phyloP scores from a whole-genome alignment of 2,113 vertebrate species.

The Loxodonta africana region DNA sequence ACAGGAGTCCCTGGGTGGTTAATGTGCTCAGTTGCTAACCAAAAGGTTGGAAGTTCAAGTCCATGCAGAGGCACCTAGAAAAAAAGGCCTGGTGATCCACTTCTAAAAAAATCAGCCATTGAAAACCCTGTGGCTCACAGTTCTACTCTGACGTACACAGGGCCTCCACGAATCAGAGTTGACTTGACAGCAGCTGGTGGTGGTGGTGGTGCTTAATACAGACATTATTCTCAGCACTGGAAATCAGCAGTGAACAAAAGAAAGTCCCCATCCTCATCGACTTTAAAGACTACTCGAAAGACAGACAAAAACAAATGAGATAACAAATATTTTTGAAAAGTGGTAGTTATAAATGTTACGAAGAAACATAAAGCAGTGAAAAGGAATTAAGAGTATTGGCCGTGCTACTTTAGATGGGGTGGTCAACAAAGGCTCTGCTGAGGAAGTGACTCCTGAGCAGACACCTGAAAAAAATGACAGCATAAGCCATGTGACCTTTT shows the following conservation, averaged over 20 bases:
- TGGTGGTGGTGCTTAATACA: neutral
- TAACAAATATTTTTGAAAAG: neutral
- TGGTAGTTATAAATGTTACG: neutral
- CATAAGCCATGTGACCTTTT: neutral
- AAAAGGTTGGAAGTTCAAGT: neutral
- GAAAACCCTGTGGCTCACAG: neutral
- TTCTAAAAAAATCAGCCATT: neutral
- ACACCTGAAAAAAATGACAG: neutral
- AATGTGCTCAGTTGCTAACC: neutral
- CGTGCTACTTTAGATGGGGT: neutral
- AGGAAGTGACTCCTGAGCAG: neutral
- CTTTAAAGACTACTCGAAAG: neutral
- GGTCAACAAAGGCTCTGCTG: neutral
- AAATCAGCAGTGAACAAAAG: neutral
- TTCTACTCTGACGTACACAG: neutral
- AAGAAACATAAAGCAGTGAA: neutral
- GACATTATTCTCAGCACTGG: neutral
- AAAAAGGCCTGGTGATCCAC: neutral
- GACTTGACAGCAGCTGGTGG: neutral
- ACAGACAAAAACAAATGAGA: slow-evolving; percentile 23
- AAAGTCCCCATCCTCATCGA: neutral
- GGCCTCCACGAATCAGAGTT: neutral
- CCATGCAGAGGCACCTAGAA: neutral
- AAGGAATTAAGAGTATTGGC: neutral
- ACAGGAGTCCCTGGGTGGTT: neutral